Evolutionary conservation across 2,797 vertebrate genomes (phyloP).

Genomic region (Mormyrops attenuatus): DNA sequence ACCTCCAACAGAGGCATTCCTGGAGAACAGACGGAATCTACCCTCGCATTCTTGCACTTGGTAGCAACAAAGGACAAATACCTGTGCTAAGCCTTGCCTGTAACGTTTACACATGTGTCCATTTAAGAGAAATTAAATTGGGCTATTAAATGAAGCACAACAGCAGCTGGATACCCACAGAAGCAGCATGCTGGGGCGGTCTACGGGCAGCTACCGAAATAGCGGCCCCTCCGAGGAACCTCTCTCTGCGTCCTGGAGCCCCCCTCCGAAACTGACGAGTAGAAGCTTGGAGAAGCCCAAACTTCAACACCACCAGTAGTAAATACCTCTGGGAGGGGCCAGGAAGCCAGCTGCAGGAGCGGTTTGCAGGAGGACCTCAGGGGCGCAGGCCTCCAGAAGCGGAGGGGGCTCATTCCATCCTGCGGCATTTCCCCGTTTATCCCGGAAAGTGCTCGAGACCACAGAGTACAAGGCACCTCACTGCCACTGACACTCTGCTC

Average conservation of each 20-base stretch:
- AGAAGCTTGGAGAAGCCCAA: neutral
- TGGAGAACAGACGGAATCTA: neutral
- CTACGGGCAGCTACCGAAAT: neutral
- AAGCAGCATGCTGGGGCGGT: neutral
- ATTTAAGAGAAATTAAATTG: constrained; percentile 1
- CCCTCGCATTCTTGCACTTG: neutral
- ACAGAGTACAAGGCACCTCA: neutral
- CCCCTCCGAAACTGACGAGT: neutral
- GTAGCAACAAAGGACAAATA: neutral
- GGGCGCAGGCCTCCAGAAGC: neutral
- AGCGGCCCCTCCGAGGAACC: neutral
- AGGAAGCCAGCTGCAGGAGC: neutral
- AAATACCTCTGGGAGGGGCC: neutral
- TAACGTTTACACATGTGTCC: neutral
- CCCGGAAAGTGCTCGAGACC: neutral
- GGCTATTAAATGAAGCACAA: neutral
- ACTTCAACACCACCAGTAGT: neutral
- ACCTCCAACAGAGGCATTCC: neutral
- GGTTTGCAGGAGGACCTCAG: neutral
- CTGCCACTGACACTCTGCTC: neutral
- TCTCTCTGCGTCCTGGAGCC: neutral
- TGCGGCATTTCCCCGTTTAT: neutral
- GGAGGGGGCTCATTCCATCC: neutral
- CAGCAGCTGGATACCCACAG: neutral
- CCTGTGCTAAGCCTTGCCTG: neutral